Percentiles rank a stretch among this genome's conserved stretches.
These are phyloP conservation scores for Platygyra sinensis DNA, from an alignment of 64 coral and sea anemone species.

Conservation along the genomic window DNA sequence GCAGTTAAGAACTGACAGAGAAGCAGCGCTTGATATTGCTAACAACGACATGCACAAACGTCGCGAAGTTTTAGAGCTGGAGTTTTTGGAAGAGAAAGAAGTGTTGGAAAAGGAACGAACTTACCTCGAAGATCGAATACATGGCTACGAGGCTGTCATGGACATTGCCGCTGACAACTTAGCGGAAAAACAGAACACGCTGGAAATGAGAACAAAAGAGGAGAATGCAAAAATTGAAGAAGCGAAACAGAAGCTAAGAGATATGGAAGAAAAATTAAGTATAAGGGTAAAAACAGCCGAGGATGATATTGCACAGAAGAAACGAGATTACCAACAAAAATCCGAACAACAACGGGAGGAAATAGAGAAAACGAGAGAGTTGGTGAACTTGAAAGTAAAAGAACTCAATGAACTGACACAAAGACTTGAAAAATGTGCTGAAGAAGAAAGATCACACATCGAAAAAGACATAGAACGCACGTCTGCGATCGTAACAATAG, in stretches of 20 bases:
- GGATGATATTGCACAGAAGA: constrained; percentile 67
- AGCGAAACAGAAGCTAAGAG: constrained; percentile 65
- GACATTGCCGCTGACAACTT: constrained; percentile 87
- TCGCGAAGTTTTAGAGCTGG: constrained; percentile 84
- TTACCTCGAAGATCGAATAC: constrained; percentile 59
- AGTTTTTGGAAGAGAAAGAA: constrained; percentile 68
- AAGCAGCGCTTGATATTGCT: constrained; percentile 60
- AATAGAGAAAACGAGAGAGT: constrained; percentile 40
- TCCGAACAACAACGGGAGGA: constrained; percentile 23
- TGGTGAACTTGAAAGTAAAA: constrained; percentile 9
- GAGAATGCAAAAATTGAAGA: constrained; percentile 75
- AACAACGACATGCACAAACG: constrained; percentile 72
- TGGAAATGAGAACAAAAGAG: constrained; percentile 74
- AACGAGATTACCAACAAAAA: constrained; percentile 62
- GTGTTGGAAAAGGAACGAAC: constrained; percentile 65
- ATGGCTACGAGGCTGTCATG: constrained; percentile 67
- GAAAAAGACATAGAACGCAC: constrained; percentile 51
- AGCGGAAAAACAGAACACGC: constrained; percentile 66
- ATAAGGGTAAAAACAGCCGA: constrained; percentile 55
- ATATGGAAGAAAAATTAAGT: constrained; percentile 66
- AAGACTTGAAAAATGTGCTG: constrained; percentile 29
- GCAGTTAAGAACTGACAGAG: constrained; percentile 65
- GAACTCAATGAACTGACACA: constrained; percentile 43
- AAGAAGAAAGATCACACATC: constrained; percentile 34
- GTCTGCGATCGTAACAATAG: constrained; percentile 11